Evolutionary conservation across 53 echinoderm and acorn worm species (phyloP), one percentile per base, ranked within the genome.

Genomic region (Holothuria leucospilota): DNA sequence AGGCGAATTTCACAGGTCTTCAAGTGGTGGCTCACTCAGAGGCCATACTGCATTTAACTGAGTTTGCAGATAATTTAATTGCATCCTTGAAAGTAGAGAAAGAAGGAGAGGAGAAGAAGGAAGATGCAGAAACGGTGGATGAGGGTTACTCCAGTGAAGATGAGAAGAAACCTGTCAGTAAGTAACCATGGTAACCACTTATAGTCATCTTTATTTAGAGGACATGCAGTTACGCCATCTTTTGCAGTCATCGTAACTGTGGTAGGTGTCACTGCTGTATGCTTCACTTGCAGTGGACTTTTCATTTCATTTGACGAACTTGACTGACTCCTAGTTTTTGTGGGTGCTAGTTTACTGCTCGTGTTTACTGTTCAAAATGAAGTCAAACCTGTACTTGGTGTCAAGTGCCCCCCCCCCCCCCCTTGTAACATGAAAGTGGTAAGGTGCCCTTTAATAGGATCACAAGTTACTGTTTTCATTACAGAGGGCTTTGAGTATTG

Each of bases 121-220:
- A 68, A n/a, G 89, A 88, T 46, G 78, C 85, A 49, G 86, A 82
- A 24, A 80, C 66, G 21, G 63, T 64, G 7, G 99, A 99, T 46
- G 96, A 96, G 78, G 96, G 96, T 4, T 96, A 96, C 61, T 82
- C 77, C 66, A 94, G 94, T 86, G 96, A 96, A 38, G 94, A 93
- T 29, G 96, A 96, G 21, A 96, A 94, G 88, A 96, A 96, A 85
- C 91, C 94, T 23, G 82, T 82, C 78, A 73, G 96, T 96, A 40
- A 92, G 93, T 46, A 46, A 46, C 11, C 46, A 79, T 29, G 75
- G 79, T 39, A 29, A 60, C 16, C 49, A 39, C 16, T 25, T 74
- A 25, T 40, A 49, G 10, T 49, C 4, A 4, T 49, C 13, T 49
- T 13, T 49, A n/a, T 49, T 49, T 9, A 11, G 49, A 11, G 13